Evolutionary conservation across 2,797 vertebrate species (phyloP), one percentile per base, ranked within the genome.

Genomic region (Geotrypetes seraphini): DNA sequence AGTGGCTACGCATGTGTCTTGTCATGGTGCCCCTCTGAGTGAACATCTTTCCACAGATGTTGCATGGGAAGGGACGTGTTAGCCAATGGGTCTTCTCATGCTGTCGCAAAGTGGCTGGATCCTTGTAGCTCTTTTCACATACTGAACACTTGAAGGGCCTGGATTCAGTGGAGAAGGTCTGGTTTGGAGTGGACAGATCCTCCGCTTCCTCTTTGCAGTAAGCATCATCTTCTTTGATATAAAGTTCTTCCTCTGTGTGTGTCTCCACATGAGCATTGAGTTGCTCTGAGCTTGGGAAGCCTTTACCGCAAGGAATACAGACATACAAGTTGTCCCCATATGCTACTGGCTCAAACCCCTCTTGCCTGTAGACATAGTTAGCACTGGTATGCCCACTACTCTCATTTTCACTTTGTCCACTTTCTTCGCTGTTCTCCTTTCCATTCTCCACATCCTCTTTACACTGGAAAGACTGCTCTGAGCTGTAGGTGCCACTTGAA

Each of bases 61-160:
- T 95, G 81, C 96, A 99, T 33, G 96, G 96, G 67, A 97, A 98
- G 25, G 93, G 94, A 57, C 95, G 79, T 1, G 91, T 94, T 53
- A 97, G 79, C 94, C 95, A 97, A 73, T 99, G 96, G 36, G 91
- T 96, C 79, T 98, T 98, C 86, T 99, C 95, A 0, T 99, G 96
- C 64, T 98, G 95, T 35, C 95, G 78, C 63, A 99, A 80, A 0
- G 95, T 96, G 21, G 95, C 92, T 0, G 91, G 90, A 81, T 99
- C 96, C 77, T 96, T 94, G 86, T 97, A 98, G 81, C 89, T 93
- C 73, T 96, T 96, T 73, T 90, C 91, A 44, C 96, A 99, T 55
- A 91, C 88, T 0, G 91, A 90, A 55, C 92, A 96, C 68, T 91
- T 92, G 75, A 94, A 96, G 7, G 91, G 94, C 38, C 92, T 83